Conservation (phyloP, 2,888 invertebrate species). For the Acleris emargana region DNA sequence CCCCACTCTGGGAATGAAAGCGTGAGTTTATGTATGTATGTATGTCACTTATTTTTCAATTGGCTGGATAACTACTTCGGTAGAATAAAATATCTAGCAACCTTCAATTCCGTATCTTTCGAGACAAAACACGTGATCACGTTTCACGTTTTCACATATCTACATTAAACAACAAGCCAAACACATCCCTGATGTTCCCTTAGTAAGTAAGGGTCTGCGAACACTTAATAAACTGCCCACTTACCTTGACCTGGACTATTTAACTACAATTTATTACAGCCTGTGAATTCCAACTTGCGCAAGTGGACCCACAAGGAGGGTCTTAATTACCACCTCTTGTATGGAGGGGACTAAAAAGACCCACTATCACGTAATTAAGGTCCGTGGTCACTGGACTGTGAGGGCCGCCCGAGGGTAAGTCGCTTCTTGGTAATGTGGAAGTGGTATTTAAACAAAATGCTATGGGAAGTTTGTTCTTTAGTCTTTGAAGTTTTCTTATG, state of each 20-base stretch:
- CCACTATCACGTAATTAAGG: slow-evolving; percentile 80
- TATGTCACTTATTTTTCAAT: no score
- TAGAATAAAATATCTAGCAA: no score
- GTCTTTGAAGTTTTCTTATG: no score
- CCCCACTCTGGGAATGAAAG: no score
- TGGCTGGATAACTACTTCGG: no score
- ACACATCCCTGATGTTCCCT: slow-evolving; percentile 1
- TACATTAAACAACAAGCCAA: not conserved
- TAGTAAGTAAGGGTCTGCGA: slow-evolving; percentile 12
- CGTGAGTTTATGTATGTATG: no score
- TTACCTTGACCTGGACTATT: slow-evolving; percentile 33
- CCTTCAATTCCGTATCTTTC: no score
- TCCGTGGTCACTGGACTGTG: slow-evolving; percentile 71
- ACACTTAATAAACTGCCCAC: slow-evolving; percentile 17
- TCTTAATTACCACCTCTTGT: slow-evolving; percentile 30
- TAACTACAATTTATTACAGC: slow-evolving; percentile 26
- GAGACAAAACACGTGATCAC: not conserved
- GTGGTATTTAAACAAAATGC: not conserved
- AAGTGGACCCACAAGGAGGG: slow-evolving; percentile 27
- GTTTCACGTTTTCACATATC: not conserved
- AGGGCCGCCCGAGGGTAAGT: slow-evolving; percentile 55
- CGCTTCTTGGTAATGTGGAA: slow-evolving; percentile 9
- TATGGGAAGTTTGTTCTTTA: not conserved
- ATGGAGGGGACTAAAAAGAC: slow-evolving; percentile 58
- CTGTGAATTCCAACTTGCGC: slow-evolving; percentile 27